Conservation (phyloP, 2,113 vertebrate genomes). For the Macrotis lagotis region DNA sequence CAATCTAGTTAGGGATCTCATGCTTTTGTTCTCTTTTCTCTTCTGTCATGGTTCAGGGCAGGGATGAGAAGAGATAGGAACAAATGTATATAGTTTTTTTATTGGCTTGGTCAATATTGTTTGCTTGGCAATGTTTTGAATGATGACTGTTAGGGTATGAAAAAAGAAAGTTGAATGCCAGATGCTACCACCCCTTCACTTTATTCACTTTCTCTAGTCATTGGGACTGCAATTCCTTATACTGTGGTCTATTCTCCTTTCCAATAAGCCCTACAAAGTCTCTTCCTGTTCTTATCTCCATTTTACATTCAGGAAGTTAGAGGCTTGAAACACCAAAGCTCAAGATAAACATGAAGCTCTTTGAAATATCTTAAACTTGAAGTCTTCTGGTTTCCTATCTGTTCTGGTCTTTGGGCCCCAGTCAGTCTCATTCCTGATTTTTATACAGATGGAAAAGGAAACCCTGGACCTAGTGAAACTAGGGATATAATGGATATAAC, state of each 20-base stretch:
- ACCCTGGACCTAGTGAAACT: not conserved
- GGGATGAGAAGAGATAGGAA: not conserved
- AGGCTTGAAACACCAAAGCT: not conserved
- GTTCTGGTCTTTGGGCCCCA: not conserved
- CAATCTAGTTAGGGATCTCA: not conserved
- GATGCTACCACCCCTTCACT: not conserved
- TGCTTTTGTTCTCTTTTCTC: not conserved
- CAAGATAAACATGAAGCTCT: not conserved
- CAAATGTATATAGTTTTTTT: not conserved
- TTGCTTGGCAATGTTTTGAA: not conserved
- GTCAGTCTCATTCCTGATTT: not conserved
- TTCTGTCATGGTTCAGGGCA: not conserved
- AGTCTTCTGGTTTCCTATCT: not conserved
- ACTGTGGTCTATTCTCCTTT: not conserved
- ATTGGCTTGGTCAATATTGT: not conserved
- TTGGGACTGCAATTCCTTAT: not conserved
- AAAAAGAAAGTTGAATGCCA: not conserved
- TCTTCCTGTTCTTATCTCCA: not conserved
- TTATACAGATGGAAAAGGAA: constrained; percentile 13
- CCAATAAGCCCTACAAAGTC: not conserved
- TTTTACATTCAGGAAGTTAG: not conserved
- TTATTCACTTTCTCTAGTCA: not conserved
- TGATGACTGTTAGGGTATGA: not conserved
- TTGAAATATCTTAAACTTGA: not conserved
- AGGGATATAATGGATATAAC: not conserved